Conservation (phyloP, 23 tunicate genomes). For the Trididemnum miniatum region DNA sequence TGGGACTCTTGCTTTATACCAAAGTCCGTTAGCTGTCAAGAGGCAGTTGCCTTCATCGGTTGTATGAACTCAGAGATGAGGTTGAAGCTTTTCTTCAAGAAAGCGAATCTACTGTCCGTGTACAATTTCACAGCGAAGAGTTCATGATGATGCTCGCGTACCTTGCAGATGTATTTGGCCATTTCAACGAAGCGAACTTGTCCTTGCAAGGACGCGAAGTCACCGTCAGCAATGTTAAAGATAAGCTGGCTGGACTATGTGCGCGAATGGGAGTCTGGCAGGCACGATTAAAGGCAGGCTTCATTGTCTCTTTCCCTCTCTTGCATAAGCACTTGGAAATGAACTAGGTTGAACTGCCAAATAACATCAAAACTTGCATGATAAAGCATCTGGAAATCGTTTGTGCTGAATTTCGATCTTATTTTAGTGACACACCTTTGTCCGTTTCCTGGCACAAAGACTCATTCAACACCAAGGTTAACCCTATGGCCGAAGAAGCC, state of each 20-base stretch:
- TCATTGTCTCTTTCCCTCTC: conserved; percentile 17
- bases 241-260: conserved; percentile 36
- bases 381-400: conserved; percentile 29
- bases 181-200: conserved; percentile 33
- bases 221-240: conserved; percentile 39
- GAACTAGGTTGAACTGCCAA: conserved; percentile 19
- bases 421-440: conserved; percentile 38
- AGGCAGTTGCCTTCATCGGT: conserved; percentile 14
- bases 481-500: conserved; percentile 49
- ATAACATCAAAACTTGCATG: conserved; percentile 35
- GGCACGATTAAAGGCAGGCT: conserved; percentile 39
- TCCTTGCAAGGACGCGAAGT: conserved; percentile 48
- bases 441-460: conserved; percentile 28
- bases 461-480: conserved; percentile 36
- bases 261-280: conserved; percentile 45
- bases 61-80: conserved; percentile 43
- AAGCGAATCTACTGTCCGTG: conserved; percentile 24
- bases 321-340: not conserved
- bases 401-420: conserved; percentile 42
- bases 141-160: conserved; percentile 28
- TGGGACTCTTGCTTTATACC: conserved; percentile 15
- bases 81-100: conserved; percentile 35
- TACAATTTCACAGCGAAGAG: conserved; percentile 8
- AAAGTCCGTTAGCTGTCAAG: conserved; percentile 20
- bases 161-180: conserved; percentile 42